Conservation (phyloP, 1,140 invertebrate species). For the Trichomalopsis sarcophagae region DNA sequence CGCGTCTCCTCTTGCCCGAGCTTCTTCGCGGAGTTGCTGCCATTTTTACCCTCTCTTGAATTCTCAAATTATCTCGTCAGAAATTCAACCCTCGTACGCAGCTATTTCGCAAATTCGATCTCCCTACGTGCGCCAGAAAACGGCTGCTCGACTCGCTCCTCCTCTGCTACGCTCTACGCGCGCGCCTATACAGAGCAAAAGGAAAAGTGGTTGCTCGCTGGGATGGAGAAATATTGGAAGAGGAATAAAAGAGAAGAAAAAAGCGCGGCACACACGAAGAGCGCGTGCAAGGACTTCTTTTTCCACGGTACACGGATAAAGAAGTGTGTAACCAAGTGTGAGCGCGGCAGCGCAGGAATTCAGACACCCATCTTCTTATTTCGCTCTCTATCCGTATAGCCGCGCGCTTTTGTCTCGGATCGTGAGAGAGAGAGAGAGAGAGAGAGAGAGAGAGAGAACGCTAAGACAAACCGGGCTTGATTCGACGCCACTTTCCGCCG, state of each 20-base stretch:
- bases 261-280: neutral
- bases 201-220: constrained; percentile 49
- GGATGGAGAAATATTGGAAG: neutral
- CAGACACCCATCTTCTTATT: neutral
- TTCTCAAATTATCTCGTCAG: constrained; percentile 70
- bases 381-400: neutral
- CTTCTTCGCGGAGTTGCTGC: constrained; percentile 47
- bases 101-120: constrained; percentile 73
- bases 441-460: neutral
- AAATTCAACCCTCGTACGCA: constrained; percentile 71
- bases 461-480: neutral
- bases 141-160: constrained; percentile 46
- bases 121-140: constrained; percentile 61
- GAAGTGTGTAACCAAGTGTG: neutral
- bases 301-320: neutral
- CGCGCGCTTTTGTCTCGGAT: neutral
- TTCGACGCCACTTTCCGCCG: constrained; percentile 10
- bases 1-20: neutral
- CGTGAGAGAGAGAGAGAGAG: neutral
- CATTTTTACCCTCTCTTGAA: constrained; percentile 61
- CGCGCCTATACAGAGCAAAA: constrained; percentile 48
- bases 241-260: neutral
- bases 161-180: neutral
- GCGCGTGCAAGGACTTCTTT: neutral
- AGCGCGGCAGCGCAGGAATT: neutral